Base-by-base conservation (phyloP, 92 coral and sea anemone species). In the Palythoa heliodiscus region DNA sequence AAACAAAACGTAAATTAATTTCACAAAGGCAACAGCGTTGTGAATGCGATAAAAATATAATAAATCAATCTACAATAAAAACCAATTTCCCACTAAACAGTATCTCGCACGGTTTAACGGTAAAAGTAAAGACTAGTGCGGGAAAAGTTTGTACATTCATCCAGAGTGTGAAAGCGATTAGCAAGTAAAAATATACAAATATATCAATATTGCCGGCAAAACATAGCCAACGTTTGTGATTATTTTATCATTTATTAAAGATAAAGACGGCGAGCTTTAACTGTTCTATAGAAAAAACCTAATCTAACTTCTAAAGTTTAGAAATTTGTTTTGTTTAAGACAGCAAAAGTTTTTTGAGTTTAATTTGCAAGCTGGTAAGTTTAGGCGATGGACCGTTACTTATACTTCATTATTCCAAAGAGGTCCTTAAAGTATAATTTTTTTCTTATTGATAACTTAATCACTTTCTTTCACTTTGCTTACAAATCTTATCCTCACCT, bases 1-100 rank as follows among this genome's bases (percentile, higher is more conserved):
- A 90, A 94, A 94, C 98, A 94, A 94, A 94, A 93, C 87, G 87
- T 91, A 94, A 94, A 94, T 94, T 94, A 94, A 94, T 88, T 81
- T 92, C 92, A 94, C 98, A 94, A 94, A 94, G 95, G 89, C 88
- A 76, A 84, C 89, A 86, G 90, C 89, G 91, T 92, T 90, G 92
- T 90, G 91, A 90, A 84, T 87, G 88, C 93, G 95, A 94, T 92
- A 94, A 90, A 90, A 94, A 92, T 90, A 90, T 90, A 87, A 89
- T 87, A 89, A 91, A 89, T 91, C 87, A 89, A 90, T 82, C 76
- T 79, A 71, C 89, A 87, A 87, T 89, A 89, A 86, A 82, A 86
- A 57, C 70, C 22, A 11, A 54, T 71, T 70, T 71, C 57, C 87
- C 68, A 60, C 78, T 53, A 40, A 38, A 52, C 76, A 35, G 79